Percentiles rank a stretch among this genome's conserved stretches.
Evolutionary conservation across 1,140 invertebrate genomes (phyloP).

Genomic region (Drosophila yakuba): DNA sequence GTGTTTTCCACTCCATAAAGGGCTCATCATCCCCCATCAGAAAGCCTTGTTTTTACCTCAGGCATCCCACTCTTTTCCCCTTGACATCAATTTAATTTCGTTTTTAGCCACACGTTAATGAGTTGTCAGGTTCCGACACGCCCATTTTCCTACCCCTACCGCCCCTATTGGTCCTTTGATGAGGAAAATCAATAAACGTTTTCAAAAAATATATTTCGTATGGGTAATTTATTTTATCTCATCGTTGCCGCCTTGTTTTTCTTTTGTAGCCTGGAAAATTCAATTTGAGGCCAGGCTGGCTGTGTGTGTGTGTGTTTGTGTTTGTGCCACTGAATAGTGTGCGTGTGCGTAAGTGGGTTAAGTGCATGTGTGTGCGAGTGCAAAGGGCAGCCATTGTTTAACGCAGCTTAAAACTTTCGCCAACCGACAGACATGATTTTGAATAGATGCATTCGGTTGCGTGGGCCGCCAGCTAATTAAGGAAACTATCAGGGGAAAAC

Average conservation of each 20-base stretch:
- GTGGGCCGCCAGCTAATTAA: slow-evolving; percentile 46
- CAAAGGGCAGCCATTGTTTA: slow-evolving; percentile 44
- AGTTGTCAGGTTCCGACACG: slow-evolving; percentile 29
- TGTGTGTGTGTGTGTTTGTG: slow-evolving; percentile 12
- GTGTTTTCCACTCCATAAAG: slow-evolving; percentile 9
- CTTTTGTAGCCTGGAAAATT: slow-evolving; percentile 69
- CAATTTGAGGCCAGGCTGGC: slow-evolving; percentile 58
- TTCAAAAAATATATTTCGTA: slow-evolving; percentile 53
- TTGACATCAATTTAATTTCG: slow-evolving; percentile 25
- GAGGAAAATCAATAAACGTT: slow-evolving; percentile 70
- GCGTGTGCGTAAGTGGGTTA: slow-evolving; percentile 43
- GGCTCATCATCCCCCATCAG: slow-evolving; percentile 13
- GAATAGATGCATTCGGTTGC: slow-evolving; percentile 29
- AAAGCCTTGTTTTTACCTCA: slow-evolving; percentile 5
- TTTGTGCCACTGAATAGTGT: slow-evolving; percentile 19
- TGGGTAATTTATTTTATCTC: slow-evolving; percentile 63
- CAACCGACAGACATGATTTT: slow-evolving; percentile 45
- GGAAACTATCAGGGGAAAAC: slow-evolving; percentile 21
- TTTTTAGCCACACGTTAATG: slow-evolving; percentile 48
- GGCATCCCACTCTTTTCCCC: slow-evolving; percentile 13
- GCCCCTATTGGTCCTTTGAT: slow-evolving; percentile 13
- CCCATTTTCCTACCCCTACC: slow-evolving; percentile 2
- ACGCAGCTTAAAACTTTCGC: slow-evolving; percentile 54
- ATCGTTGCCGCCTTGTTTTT: slow-evolving; percentile 51
- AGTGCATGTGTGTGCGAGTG: slow-evolving; percentile 18